Percentiles rank a stretch among this genome's conserved stretches.
Conservation (phyloP, 2,797 vertebrate species). For the Tauraco hartlaubi region DNA sequence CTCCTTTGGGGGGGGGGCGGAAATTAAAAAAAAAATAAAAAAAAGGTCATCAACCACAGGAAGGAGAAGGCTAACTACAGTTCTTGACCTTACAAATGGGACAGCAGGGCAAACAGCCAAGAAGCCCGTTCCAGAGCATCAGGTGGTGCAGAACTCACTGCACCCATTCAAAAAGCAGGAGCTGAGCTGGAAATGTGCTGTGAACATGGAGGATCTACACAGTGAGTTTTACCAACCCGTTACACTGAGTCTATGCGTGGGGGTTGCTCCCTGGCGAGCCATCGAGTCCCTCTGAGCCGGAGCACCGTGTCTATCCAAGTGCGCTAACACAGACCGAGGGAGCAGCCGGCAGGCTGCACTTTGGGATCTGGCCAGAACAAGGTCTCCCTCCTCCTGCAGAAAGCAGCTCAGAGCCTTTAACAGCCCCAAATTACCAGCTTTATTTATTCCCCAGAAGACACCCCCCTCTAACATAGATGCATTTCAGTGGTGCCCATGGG, state of each 20-base stretch:
- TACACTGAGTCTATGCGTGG: fast-evolving
- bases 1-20: neutral
- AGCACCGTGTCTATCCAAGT: neutral
- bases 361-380: neutral
- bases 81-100: neutral
- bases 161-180: neutral
- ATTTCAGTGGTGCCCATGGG: neutral
- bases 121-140: neutral
- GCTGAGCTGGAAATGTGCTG: neutral
- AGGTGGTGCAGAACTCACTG: neutral
- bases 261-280: neutral
- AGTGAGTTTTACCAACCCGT: neutral
- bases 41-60: neutral
- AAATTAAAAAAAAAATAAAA: too few relatives aligned
- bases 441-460: neutral
- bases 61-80: neutral
- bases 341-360: neutral
- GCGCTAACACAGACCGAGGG: fast-evolving
- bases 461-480: too few relatives aligned
- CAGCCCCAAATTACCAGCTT: neutral
- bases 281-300: fast-evolving
- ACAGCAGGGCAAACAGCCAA: neutral
- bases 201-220: fast-evolving
- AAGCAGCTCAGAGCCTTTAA: neutral
- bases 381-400: neutral